Percentiles rank a stretch among this genome's conserved stretches.
Evolutionary conservation across 2,888 invertebrate species (phyloP).

Genomic region (Blomia tropicalis): DNA sequence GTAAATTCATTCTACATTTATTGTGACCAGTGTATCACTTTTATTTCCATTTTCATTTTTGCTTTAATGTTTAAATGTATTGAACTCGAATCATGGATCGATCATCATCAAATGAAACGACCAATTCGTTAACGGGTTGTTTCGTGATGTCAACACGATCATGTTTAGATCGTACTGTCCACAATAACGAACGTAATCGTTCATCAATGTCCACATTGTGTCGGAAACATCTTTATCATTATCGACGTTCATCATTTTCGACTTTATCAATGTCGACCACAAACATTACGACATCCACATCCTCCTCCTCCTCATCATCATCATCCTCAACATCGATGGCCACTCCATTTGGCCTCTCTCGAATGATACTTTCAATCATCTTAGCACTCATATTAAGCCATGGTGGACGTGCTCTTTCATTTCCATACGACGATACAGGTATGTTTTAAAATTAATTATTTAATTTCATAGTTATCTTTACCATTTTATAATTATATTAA

Average conservation of each 20-base stretch:
- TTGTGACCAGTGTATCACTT: too few relatives aligned
- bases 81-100: background rate
- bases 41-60: background rate
- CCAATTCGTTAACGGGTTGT: too few relatives aligned
- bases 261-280: background rate
- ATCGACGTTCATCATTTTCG: background rate
- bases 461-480: background rate
- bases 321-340: background rate
- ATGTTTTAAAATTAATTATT: background rate
- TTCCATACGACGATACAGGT: constrained; percentile 12
- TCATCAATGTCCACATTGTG: background rate
- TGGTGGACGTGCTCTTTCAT: constrained; percentile 3
- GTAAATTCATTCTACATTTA: too few relatives aligned
- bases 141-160: background rate
- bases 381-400: constrained; percentile 2
- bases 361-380: constrained; percentile 5
- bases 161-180: background rate
- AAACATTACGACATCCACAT: background rate
- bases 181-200: background rate
- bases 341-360: background rate
- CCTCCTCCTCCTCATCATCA: background rate
- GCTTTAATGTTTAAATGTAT: background rate
- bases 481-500: too few relatives aligned
- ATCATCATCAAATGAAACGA: too few relatives aligned
- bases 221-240: too few relatives aligned